phyloP scores from a whole-genome alignment of 2,797 vertebrate species.

The Pseudomugil gertrudae region DNA sequence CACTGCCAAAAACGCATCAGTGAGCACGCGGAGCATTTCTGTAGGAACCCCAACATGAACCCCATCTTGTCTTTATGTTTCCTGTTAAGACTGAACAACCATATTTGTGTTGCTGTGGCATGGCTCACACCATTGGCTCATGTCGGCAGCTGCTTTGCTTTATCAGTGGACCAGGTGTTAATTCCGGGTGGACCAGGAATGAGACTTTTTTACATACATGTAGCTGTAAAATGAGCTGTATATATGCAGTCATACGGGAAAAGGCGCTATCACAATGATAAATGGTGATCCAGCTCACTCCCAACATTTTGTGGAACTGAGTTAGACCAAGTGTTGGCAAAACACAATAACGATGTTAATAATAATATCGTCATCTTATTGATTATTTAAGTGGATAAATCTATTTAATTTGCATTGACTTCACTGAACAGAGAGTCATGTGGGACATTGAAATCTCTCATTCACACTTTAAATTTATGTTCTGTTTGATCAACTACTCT shows the following conservation, averaged over 20 bases:
- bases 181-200: too few species aligned
- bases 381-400: not conserved
- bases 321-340: too few species aligned
- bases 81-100: conserved; percentile 34
- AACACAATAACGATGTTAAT: too few species aligned
- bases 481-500: not conserved
- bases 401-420: too few species aligned
- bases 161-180: not conserved
- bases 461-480: not conserved
- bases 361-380: too few species aligned
- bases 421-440: not conserved
- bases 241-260: too few species aligned
- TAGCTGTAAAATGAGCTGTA: not conserved
- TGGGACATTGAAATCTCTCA: not conserved
- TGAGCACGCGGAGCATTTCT: conserved; percentile 40
- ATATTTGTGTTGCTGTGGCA: conserved; percentile 15
- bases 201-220: too few species aligned
- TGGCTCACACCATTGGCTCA: conserved; percentile 13
- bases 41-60: conserved; percentile 28
- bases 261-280: too few species aligned
- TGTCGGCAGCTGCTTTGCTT: conserved; percentile 50
- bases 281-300: too few species aligned
- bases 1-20: conserved; percentile 46
- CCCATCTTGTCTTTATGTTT: conserved; percentile 17
- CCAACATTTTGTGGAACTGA: too few species aligned